Conservation (phyloP, 2,888 invertebrate species). For the Aspidapion aeneum region DNA sequence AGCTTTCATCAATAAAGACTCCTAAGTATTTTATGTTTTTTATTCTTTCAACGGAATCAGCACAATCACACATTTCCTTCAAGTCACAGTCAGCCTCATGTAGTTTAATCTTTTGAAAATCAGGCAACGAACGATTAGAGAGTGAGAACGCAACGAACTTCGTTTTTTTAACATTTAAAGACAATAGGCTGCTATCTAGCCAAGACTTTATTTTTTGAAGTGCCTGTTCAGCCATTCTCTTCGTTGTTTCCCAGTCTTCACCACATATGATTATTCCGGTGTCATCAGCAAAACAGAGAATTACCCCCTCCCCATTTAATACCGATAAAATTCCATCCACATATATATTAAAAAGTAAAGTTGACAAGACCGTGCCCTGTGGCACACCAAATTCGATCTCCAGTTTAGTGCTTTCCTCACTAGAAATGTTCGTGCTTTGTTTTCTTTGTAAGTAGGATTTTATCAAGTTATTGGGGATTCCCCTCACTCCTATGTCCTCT, state of each 20-base stretch:
- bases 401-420: background rate
- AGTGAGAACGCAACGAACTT: too few relatives aligned
- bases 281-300: background rate
- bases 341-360: background rate
- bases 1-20: too few relatives aligned
- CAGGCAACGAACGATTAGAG: too few relatives aligned
- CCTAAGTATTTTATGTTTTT: too few relatives aligned
- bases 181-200: background rate
- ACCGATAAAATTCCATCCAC: background rate
- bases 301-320: background rate
- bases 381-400: background rate
- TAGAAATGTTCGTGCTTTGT: background rate
- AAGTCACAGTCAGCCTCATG: too few relatives aligned
- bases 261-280: background rate
- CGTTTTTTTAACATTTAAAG: background rate
- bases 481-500: too few relatives aligned
- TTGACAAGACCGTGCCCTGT: background rate
- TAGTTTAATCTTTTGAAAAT: too few relatives aligned
- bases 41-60: too few relatives aligned
- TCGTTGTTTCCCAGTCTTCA: background rate
- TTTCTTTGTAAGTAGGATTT: background rate
- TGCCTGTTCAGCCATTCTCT: background rate
- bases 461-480: background rate
- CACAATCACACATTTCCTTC: too few relatives aligned
- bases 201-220: background rate